phyloP scores from a whole-genome alignment of 2,888 invertebrate genomes.

The Sthenelais limicola region DNA sequence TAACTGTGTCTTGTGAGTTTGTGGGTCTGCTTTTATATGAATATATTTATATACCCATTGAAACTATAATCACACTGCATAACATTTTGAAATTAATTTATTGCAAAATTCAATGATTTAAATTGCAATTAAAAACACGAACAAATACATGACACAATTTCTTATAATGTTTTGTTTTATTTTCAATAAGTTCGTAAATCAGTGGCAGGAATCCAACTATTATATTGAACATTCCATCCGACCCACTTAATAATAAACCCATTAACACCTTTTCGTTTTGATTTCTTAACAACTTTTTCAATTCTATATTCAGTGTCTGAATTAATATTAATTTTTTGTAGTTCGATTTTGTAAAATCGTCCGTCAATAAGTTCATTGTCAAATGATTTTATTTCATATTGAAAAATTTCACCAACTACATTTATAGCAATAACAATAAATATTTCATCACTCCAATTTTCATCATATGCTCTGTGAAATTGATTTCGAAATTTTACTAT shows the following conservation, averaged over 20 bases:
- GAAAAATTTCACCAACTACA: neutral
- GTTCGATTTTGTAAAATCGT: neutral
- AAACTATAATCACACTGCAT: no score
- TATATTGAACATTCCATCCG: neutral
- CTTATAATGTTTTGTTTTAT: no score
- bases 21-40: no score
- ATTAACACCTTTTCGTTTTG: neutral
- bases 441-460: slow-evolving; percentile 21
- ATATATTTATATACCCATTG: no score
- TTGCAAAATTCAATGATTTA: no score
- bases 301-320: neutral
- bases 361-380: slow-evolving; percentile 1
- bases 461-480: slow-evolving; percentile 2
- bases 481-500: neutral
- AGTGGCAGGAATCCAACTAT: neutral
- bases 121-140: no score
- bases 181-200: neutral
- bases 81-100: no score
- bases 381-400: neutral
- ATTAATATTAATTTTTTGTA: neutral
- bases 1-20: no score
- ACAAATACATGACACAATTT: no score
- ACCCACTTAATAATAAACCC: neutral
- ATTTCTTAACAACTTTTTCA: neutral
- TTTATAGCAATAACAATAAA: neutral